These are phyloP conservation scores for Hydractinia symbiolongicarpus DNA, from an alignment of 30 jellyfish, hydroid and myxozoan genomes.

Conservation along the genomic window DNA sequence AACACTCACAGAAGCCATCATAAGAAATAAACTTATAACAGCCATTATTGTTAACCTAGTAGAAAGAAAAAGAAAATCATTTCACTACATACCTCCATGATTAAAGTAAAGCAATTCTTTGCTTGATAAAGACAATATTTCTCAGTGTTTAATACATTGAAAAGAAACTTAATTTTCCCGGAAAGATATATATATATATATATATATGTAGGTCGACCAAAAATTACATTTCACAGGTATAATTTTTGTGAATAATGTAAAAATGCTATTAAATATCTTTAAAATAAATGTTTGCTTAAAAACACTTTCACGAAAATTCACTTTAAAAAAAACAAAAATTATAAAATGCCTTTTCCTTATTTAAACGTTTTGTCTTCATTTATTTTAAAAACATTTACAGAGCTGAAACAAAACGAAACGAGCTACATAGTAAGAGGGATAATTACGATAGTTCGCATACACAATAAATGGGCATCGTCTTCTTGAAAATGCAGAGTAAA, in stretches of 20 bases:
- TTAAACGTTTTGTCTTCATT: neutral
- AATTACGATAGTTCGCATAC: constrained; percentile 17
- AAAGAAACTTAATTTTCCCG: no score
- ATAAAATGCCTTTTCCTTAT: neutral
- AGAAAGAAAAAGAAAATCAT: neutral
- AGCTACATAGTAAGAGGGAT: no score
- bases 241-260: no score
- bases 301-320: no score
- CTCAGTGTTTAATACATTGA: no score
- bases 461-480: constrained; percentile 53
- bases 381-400: neutral
- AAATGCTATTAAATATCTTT: no score
- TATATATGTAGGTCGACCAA: no score
- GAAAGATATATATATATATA: no score
- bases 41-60: constrained; percentile 73
- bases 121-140: neutral
- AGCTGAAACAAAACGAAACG: neutral
- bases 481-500: constrained; percentile 70
- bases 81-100: neutral
- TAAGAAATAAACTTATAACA: constrained; percentile 41
- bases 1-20: constrained; percentile 60
- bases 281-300: no score
- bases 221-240: no score
- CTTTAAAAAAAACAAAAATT: no score
- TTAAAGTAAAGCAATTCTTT: neutral